Conservation (phyloP, 2,888 invertebrate species). For the Nephrocerus scutellatus region DNA sequence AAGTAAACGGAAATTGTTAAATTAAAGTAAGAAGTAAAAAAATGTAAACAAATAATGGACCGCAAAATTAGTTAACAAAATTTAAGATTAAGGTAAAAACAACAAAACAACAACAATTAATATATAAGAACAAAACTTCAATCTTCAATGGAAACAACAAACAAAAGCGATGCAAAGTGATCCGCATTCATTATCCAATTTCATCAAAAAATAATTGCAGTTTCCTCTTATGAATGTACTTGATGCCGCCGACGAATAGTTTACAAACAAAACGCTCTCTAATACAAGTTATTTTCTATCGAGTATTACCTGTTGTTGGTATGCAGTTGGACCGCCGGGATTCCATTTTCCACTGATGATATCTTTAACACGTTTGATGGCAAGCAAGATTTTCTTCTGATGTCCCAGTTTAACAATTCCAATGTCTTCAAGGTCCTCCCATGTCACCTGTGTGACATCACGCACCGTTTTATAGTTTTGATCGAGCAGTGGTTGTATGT, state of each 20-base stretch:
- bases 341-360: constrained; percentile 75
- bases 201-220: no score
- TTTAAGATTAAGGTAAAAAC: constrained; percentile 3
- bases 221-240: no score
- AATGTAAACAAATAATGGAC: constrained; percentile 1
- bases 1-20: constrained; percentile 14
- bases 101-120: neutral
- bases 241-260: no score
- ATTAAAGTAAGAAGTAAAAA: constrained; percentile 7
- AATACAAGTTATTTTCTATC: neutral
- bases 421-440: constrained; percentile 99
- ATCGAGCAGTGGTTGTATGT: constrained; percentile 78
- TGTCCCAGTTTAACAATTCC: constrained; percentile 90
- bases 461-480: constrained; percentile 93
- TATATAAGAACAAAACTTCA: no score
- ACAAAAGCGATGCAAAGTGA: no score
- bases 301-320: constrained; percentile 41
- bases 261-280: neutral
- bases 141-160: no score
- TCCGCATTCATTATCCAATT: no score
- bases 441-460: constrained; percentile 89
- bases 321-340: constrained; percentile 45
- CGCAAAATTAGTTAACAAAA: neutral
- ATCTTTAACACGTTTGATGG: constrained; percentile 93
- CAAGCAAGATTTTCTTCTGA: constrained; percentile 95